Evolutionary conservation across 1,140 invertebrate genomes (phyloP), one percentile per base, ranked within the genome.

Genomic region (Drosophila pandora): DNA sequence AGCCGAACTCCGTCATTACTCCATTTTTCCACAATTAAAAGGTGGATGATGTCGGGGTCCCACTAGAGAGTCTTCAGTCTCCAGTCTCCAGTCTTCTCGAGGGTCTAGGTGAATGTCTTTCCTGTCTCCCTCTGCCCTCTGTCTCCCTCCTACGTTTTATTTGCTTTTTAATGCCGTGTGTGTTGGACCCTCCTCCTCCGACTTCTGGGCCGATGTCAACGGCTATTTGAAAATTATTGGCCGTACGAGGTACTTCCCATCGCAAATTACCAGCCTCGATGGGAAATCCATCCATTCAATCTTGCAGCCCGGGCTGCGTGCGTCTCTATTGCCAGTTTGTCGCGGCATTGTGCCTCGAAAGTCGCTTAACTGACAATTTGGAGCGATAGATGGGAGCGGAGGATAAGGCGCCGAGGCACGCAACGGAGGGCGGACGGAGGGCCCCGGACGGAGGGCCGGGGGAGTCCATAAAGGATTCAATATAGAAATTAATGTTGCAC

Each of bases 401-500:
- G 57, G 49, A 78, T 64, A 78, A 76, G 56, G 53, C 64, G 59
- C 21, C 37, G 25, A 43, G 39, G 48, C 79, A 81, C 79, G 79
- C 79, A 81, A 81, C 71, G 17, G 17, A 17, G 17, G 17, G 17
- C 17, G 17, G 17, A 17, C 17, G 17, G 17, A 17, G 17, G 17
- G 17, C 17, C 17, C 17, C 17, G 7, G 7, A 9, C 5, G 41
- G 4, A 7, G 9, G 21, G 49, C 48, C 17, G 17, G 17, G 0
- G 17, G 49, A 62, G 23, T 62, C 47, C 32, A 52, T 54, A 52
- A 52, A 81, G 82, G 82, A 85, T 85, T 85, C 81, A 87, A 85
- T 85, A 87, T 81, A 73, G 67, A 77, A 85, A 85, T 80, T 85
- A 85, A 84, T 85, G 81, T 83, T 55, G 62, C 32, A 54, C 71